Base-by-base conservation (phyloP, 2,888 invertebrate genomes). In the Orchesella flavescens region DNA sequence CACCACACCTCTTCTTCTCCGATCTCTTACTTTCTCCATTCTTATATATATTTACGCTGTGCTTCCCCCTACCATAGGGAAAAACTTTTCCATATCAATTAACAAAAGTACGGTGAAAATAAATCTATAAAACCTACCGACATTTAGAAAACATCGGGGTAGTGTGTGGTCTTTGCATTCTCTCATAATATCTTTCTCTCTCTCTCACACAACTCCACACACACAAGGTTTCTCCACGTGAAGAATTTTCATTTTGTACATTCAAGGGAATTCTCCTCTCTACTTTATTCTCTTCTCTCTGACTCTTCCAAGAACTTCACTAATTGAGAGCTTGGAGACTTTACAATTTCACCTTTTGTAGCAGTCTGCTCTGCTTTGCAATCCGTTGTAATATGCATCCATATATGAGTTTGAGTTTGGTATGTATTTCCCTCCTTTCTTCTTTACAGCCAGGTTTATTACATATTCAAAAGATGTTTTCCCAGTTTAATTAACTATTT, bases 401-500 rank as follows among this genome's bases (percentile, higher is more conserved):
- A 17, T n/a, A 3, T 1, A 43, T 10, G 5, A 2, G 24, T 15
- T 17, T n/a, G 66, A 66, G 12, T 34, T 43, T 43, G 44, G n/a
- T 44, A 1, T 15, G 17, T 66, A 17, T n/a, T 19, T 44, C 44
- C 34, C 65, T n/a, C 66, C 12, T 21, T 59, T 59, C 59, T 59
- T 21, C 12, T 19, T 59, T 21, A n/a, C n/a, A 17, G 21, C 55
- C 57, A 63, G 73, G 73, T 80, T 80, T 80, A 73, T 80, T 80
- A 73, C 79, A 66, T 57, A 80, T 80, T 80, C 79, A 73, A 80
- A 80, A 59, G 79, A 80, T 80, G 79, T 80, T 80, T 78, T 80
- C 66, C 73, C 72, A 72, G 73, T 80, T 80, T 80, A 80, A 80
- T 80, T 80, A 80, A 80, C 79, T 80, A 80, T 80, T 80, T 80